Evolutionary conservation across 92 coral and sea anemone species (phyloP), one percentile per base, ranked within the genome.

Genomic region (Plumapathes pennacea): DNA sequence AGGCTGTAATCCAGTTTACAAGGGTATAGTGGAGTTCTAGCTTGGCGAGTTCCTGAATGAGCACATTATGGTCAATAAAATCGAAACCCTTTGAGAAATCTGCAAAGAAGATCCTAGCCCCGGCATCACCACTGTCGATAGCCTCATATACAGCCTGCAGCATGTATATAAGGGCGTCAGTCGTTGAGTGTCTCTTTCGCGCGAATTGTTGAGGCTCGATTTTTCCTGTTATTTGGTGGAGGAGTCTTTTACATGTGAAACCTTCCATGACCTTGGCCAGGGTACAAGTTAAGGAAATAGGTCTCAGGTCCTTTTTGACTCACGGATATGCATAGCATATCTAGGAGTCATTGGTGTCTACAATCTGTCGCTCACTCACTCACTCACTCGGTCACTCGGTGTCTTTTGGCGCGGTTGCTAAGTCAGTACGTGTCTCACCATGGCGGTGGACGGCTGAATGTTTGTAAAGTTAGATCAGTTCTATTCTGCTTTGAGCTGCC

Each of bases 1-100:
- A 65, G 1, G 74, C 57, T 4, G 54, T 33, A 20, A 60, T 65
- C 81, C 87, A 64, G 60, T 48, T 24, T 18, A 73, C 12, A 12
- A 73, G 42, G 12, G 54, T 48, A 18, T 68, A 66, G 18, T 30
- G 41, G 49, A 80, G 63, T 11, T 31, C 39, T 13, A 64, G 54
- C 1, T 19, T 17, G 10, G 17, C 46, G 10, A 72, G 36, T 43
- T 57, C 76, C 0, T 31, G 18, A 25, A 64, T 63, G 2, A 72
- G 42, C 0, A 71, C 57, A 22, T 14, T 25, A 26, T 67, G 77
- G 44, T 72, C 64, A 19, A 80, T 72, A 17, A 80, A 52, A 29
- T 66, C 66, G 38, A 72, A 81, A n/a, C 72, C 82, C 37, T 81
- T 73, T 3, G 77, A 62, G 37, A 64, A 72, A 38, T 72, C 85